Percentiles rank a stretch among this genome's conserved stretches.
Conservation (phyloP, 2,113 vertebrate species). For the Puffinus mauretanicus region DNA sequence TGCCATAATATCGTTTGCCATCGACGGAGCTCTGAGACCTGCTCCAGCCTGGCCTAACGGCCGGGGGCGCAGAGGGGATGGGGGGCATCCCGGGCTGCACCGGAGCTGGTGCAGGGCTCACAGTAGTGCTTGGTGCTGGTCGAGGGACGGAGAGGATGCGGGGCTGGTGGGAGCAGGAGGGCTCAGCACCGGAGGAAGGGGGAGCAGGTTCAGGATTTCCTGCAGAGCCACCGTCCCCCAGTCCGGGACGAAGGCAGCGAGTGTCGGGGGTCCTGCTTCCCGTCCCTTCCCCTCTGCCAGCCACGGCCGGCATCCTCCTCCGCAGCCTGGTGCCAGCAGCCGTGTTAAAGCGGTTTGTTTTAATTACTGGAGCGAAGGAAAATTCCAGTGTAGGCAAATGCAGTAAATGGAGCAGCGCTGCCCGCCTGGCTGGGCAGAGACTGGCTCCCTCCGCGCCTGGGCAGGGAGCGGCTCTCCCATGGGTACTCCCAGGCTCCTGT, state of each 20-base stretch:
- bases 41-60: fast-evolving
- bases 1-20: fast-evolving
- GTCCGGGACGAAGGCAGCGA: not conserved
- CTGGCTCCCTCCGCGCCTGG: not conserved
- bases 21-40: fast-evolving
- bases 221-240: fast-evolving
- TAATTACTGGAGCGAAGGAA: constrained; percentile 5
- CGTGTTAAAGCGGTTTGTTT: not conserved
- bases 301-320: fast-evolving
- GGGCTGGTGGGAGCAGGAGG: not conserved
- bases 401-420: not conserved
- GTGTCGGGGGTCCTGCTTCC: fast-evolving
- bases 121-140: not conserved
- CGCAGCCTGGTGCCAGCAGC: not conserved
- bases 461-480: not conserved
- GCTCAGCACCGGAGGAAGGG: not conserved
- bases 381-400: not conserved
- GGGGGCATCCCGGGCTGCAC: fast-evolving
- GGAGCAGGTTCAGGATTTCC: not conserved
- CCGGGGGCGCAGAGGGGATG: fast-evolving
- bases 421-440: not conserved
- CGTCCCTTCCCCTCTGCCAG: not conserved
- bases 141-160: fast-evolving
- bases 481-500: not conserved
- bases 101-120: fast-evolving